phyloP scores from a whole-genome alignment of 2,113 vertebrate species.

The Pteronura brasiliensis region DNA sequence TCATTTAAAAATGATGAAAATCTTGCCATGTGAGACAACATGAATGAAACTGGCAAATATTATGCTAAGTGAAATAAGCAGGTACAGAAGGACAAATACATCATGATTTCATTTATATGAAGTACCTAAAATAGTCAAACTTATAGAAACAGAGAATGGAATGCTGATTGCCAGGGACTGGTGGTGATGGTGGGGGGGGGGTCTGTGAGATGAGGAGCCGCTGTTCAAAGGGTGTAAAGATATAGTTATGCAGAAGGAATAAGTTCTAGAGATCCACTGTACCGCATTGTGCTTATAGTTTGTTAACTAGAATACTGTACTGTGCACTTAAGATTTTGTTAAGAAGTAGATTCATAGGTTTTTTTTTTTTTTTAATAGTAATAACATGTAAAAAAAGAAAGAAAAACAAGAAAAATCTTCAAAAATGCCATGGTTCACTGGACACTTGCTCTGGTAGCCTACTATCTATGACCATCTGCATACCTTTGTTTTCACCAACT shows the following conservation, averaged over 20 bases:
- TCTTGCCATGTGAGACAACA: background rate
- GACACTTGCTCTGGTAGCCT: background rate
- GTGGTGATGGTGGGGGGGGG: too few relatives aligned
- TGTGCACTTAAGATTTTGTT: background rate
- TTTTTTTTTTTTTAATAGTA: background rate
- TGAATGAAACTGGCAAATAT: background rate
- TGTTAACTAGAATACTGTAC: background rate
- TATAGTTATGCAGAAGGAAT: background rate
- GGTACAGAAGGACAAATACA: background rate
- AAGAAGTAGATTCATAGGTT: background rate
- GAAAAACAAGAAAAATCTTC: background rate
- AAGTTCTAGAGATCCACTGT: background rate
- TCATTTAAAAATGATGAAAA: background rate
- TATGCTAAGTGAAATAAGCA: background rate
- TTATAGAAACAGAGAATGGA: background rate
- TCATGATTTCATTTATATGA: background rate
- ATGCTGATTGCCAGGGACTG: background rate
- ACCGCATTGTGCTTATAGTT: background rate
- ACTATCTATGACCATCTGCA: background rate
- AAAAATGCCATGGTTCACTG: rapidly evolving
- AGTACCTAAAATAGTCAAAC: background rate
- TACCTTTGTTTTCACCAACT: background rate
- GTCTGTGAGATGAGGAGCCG: background rate
- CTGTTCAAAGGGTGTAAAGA: background rate
- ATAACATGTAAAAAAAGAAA: background rate